Percentiles rank a stretch among this genome's conserved stretches.
Evolutionary conservation across 2,888 invertebrate species (phyloP).

Genomic region (Sinopyrophorus schimmeli): DNA sequence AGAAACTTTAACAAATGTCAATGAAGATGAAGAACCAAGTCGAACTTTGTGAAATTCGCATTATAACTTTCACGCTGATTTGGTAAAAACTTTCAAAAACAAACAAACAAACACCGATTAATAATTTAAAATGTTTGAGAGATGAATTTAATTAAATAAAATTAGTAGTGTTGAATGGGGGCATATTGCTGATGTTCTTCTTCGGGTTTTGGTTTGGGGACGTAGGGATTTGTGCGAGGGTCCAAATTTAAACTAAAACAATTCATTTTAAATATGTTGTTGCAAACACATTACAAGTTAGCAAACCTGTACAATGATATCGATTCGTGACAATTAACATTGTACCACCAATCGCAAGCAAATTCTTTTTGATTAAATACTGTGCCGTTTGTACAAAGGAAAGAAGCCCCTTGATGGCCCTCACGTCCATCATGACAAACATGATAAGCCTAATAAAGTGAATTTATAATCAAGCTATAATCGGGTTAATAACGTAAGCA

Average conservation of each 20-base stretch:
- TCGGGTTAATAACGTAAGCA: slow-evolving; percentile 40
- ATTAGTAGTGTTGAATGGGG: slow-evolving; percentile 11
- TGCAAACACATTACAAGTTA: not conserved
- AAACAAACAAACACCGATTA: too few species aligned
- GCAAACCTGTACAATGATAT: slow-evolving; percentile 69
- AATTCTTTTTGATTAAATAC: slow-evolving; percentile 85
- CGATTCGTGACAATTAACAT: slow-evolving; percentile 81
- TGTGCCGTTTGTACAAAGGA: slow-evolving; percentile 85
- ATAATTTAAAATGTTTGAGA: too few species aligned
- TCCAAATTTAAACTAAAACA: slow-evolving; percentile 74
- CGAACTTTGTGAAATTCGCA: too few species aligned
- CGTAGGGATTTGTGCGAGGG: slow-evolving; percentile 78
- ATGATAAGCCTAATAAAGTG: slow-evolving; percentile 73
- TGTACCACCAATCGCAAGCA: slow-evolving; percentile 92
- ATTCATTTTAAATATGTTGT: slow-evolving; percentile 1
- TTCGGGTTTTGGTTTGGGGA: slow-evolving; percentile 71
- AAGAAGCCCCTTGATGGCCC: slow-evolving; percentile 80
- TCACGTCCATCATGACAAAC: slow-evolving; percentile 86
- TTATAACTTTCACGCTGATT: too few species aligned
- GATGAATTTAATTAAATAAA: not conserved
- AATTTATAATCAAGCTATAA: not conserved
- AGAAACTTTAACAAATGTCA: too few species aligned
- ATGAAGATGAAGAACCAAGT: too few species aligned
- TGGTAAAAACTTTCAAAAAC: too few species aligned
- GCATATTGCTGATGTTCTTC: slow-evolving; percentile 45